Percentiles rank a stretch among this genome's conserved stretches.
phyloP scores from a whole-genome alignment of 2,888 invertebrate species.

The Hirtodrosophila confusa region DNA sequence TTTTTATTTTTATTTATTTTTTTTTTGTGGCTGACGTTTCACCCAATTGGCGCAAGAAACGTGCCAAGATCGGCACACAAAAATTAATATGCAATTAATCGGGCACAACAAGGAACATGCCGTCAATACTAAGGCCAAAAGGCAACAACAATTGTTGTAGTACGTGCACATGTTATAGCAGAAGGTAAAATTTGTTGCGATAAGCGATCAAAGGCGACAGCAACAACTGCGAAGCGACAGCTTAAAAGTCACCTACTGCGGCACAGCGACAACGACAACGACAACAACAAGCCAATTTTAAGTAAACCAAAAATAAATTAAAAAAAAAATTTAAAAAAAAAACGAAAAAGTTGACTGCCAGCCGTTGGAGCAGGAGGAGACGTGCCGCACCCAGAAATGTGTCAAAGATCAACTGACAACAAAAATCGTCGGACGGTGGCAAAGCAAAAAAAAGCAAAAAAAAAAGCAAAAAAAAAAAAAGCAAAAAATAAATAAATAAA shows the following conservation, averaged over 20 bases:
- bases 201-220: conserved; percentile 67
- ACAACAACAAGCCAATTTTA: conserved; percentile 40
- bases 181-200: conserved; percentile 54
- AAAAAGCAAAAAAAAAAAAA: conserved; percentile 29
- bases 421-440: conserved; percentile 61
- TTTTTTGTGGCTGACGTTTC: conserved; percentile 45
- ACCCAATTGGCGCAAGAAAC: conserved; percentile 73
- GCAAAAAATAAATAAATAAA: conserved; percentile 24
- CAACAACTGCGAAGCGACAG: conserved; percentile 62
- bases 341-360: not conserved
- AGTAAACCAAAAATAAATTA: conserved; percentile 23
- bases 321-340: conserved; percentile 8
- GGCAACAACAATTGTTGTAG: conserved; percentile 57
- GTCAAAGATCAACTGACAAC: conserved; percentile 82
- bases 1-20: no score
- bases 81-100: conserved; percentile 82
- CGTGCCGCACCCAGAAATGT: conserved; percentile 78
- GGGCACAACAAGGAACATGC: conserved; percentile 72
- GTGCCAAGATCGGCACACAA: conserved; percentile 73
- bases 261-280: conserved; percentile 17
- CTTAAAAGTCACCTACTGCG: conserved; percentile 76
- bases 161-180: conserved; percentile 75
- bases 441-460: conserved; percentile 59
- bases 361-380: conserved; percentile 20
- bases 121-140: conserved; percentile 63